A percentile compares a stretch with the other conserved stretches of the same genome.
phyloP scores from a whole-genome alignment of 2,797 vertebrate genomes.

The Bradypodion ventrale region DNA sequence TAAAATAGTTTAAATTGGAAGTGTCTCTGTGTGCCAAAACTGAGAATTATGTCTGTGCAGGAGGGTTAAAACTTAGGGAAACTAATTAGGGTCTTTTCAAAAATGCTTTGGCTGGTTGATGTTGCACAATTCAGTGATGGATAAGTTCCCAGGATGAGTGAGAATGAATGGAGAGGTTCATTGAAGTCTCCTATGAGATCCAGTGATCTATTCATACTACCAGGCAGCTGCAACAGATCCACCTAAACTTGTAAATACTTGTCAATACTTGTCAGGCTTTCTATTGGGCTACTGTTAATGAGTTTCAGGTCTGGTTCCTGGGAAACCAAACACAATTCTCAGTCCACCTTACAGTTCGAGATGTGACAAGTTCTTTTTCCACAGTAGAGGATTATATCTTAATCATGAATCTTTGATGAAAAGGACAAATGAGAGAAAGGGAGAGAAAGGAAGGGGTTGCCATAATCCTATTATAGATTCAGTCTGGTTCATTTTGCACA shows the following conservation, averaged over 20 bases:
- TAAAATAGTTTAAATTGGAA: background rate
- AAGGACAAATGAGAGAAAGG: background rate
- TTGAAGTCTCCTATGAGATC: background rate
- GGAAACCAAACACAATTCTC: background rate
- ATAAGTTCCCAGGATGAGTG: background rate
- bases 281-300: background rate
- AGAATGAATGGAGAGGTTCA: background rate
- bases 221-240: background rate
- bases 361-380: background rate
- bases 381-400: background rate
- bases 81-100: background rate
- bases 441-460: constrained; percentile 29
- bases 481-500: constrained; percentile 25
- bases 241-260: background rate
- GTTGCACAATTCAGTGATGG: background rate
- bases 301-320: background rate
- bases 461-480: constrained; percentile 18
- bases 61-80: background rate
- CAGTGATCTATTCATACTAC: background rate
- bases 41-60: too few relatives aligned
- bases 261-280: background rate
- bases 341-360: background rate
- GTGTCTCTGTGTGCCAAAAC: background rate
- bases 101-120: background rate
- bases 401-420: background rate